phyloP scores from a whole-genome alignment of 2,888 invertebrate species.

The Drosophila nr. fundita region DNA sequence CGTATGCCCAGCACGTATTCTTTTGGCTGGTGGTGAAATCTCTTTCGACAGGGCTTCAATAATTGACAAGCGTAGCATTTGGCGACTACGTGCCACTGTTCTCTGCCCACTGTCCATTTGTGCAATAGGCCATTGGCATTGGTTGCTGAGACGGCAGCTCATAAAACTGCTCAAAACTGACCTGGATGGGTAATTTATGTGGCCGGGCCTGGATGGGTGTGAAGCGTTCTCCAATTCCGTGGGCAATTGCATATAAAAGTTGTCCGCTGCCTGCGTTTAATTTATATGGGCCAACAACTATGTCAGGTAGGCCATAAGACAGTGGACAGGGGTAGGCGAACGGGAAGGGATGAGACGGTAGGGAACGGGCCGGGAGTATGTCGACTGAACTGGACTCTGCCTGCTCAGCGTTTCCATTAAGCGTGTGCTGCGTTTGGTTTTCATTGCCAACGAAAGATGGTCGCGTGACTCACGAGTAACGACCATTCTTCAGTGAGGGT shows the following conservation, averaged over 20 bases:
- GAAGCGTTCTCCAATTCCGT: constrained; percentile 63
- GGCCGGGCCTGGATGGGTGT: constrained; percentile 60
- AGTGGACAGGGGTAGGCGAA: not conserved
- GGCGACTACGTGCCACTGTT: constrained; percentile 64
- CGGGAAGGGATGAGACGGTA: not conserved
- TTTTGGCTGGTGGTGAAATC: constrained; percentile 57
- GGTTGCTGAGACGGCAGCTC: constrained; percentile 40
- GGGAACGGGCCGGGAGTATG: constrained; percentile 10
- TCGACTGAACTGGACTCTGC: constrained; percentile 35
- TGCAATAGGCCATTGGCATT: constrained; percentile 21
- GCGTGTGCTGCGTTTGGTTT: constrained; percentile 48
- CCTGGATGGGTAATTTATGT: constrained; percentile 76
- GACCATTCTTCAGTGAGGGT: not conserved
- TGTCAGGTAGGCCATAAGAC: constrained; percentile 58
- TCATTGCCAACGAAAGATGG: constrained; percentile 32
- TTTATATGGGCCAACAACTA: constrained; percentile 67
- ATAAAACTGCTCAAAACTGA: constrained; percentile 70
- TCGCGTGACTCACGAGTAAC: constrained; percentile 12
- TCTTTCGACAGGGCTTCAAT: constrained; percentile 62
- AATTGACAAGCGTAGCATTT: constrained; percentile 65
- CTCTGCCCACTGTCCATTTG: constrained; percentile 5
- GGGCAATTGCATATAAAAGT: constrained; percentile 78
- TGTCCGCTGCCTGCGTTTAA: constrained; percentile 73
- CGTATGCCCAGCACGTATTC: constrained; percentile 68
- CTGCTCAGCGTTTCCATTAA: constrained; percentile 72